phyloP scores from a whole-genome alignment of 2,888 invertebrate genomes.

The Erebia palarica region DNA sequence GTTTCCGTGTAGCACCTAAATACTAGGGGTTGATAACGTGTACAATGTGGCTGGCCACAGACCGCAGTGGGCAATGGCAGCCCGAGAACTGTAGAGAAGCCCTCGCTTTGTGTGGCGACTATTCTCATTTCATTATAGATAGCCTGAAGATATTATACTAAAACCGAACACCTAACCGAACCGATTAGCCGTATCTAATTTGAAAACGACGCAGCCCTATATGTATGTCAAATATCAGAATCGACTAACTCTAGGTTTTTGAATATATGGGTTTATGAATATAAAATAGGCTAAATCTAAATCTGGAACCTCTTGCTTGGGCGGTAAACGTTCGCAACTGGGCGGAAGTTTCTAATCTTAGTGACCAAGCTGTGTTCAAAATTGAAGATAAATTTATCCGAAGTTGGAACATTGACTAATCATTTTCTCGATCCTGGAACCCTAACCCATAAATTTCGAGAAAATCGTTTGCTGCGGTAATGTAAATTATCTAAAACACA shows the following conservation, averaged over 20 bases:
- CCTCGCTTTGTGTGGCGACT: neutral
- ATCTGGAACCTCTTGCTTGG: neutral
- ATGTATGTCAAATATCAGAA: no score
- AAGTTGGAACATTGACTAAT: constrained; percentile 11
- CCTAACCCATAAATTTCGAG: constrained; percentile 12
- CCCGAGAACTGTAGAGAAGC: neutral
- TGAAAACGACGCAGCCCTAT: no score
- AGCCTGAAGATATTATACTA: no score
- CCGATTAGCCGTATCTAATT: no score
- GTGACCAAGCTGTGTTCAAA: neutral
- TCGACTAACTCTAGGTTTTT: neutral
- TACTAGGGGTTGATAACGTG: neutral
- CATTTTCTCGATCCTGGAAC: constrained; percentile 9
- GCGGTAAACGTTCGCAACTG: neutral
- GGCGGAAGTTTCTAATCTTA: neutral
- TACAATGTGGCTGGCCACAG: constrained; percentile 1
- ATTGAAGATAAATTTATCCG: neutral
- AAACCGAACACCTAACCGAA: no score
- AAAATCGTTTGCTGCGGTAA: constrained; percentile 12
- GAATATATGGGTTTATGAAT: neutral
- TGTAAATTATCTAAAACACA: neutral
- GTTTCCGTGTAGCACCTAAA: neutral
- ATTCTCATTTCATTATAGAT: no score
- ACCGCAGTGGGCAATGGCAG: constrained; percentile 2
- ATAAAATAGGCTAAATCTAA: neutral